Evolutionary conservation across 2,888 invertebrate genomes (phyloP).

Genomic region (Drosophila falleni): DNA sequence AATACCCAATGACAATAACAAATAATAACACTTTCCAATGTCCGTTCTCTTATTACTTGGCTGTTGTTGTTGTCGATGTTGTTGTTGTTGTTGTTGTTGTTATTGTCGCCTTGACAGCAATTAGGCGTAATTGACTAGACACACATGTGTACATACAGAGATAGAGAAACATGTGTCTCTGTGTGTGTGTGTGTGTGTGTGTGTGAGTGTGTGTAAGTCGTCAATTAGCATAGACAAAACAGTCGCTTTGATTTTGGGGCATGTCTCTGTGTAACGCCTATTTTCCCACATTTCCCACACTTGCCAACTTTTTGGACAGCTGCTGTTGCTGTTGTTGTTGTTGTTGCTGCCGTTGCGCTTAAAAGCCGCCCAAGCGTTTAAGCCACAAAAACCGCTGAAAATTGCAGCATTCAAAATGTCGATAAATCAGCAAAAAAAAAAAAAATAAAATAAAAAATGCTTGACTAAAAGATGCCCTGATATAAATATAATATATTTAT

Average conservation of each 20-base stretch:
- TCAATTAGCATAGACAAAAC: conserved; percentile 61
- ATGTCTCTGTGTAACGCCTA: conserved; percentile 17
- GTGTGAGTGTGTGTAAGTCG: conserved; percentile 10
- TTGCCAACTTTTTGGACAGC: conserved; percentile 36
- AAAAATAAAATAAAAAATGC: conserved; percentile 9
- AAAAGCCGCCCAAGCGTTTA: conserved; percentile 65
- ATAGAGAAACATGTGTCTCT: background rate
- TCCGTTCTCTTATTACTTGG: conserved; percentile 18
- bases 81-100: conserved; percentile 34
- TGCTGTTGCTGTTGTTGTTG: conserved; percentile 25
- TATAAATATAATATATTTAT: background rate
- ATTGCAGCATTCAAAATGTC: conserved; percentile 57
- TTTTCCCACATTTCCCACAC: conserved; percentile 41
- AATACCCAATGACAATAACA: background rate
- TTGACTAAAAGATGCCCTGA: conserved; percentile 4
- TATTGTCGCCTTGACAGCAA: conserved; percentile 67
- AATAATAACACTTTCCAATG: conserved; percentile 27
- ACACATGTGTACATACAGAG: conserved; percentile 12
- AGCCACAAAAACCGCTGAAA: conserved; percentile 47
- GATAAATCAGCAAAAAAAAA: conserved; percentile 39
- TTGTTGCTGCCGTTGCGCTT: conserved; percentile 31
- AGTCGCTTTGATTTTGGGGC: conserved; percentile 33
- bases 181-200: background rate
- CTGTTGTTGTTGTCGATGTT: conserved; percentile 8
- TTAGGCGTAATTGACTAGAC: conserved; percentile 61